Base-by-base conservation (phyloP, 2,113 vertebrate species). In the Oncorhynchus keta region DNA sequence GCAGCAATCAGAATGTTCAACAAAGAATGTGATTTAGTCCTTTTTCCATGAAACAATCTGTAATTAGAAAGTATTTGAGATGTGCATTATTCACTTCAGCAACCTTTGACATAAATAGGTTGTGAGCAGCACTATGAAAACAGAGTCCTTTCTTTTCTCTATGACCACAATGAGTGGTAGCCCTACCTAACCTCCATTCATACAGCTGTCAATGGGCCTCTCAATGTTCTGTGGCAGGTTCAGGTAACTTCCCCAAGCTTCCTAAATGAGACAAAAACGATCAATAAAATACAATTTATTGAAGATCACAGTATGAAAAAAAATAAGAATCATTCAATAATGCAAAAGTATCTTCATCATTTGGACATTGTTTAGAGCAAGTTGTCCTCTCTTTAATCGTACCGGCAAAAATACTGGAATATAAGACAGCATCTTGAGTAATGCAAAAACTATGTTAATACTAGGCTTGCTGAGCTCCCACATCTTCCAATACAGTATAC, bases 271-370 rank as follows among this genome's bases (percentile, higher is more conserved):
- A 68, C 70, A 35, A 22, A 65, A 26, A 66, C 64, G 1, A 75
- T 76, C 35, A 72, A 78, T 76, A 74, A 81, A 75, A 85, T 79
- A 81, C 57, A 35, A 68, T 83, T 82, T 80, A 82, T 82, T 79
- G 57, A 74, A 78, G 62, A 74, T n/a, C 51, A 79, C 48, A 28
- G 35, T 79, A 73, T 74, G 75, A 70, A 81, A 83, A 78, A 79
- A 76, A 5, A 35, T 28, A 32, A 32, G 1, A 35, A 49, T 39
- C 3, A 74, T 82, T 76, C 76, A 82, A 79, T 67, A 81, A 75
- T 39, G 48, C 59, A 4, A 61, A 75, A 64, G 81, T 6, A 48
- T 24, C 20, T 67, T 73, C n/a, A 49, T 72, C 64, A 80, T 76
- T 57, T 65, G 48, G 64, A 70, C 62, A 73, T 26, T 24, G 57